Evolutionary conservation across 2,113 vertebrate species (phyloP), one percentile per base, ranked within the genome.

Genomic region (Burhinus bistriatus): DNA sequence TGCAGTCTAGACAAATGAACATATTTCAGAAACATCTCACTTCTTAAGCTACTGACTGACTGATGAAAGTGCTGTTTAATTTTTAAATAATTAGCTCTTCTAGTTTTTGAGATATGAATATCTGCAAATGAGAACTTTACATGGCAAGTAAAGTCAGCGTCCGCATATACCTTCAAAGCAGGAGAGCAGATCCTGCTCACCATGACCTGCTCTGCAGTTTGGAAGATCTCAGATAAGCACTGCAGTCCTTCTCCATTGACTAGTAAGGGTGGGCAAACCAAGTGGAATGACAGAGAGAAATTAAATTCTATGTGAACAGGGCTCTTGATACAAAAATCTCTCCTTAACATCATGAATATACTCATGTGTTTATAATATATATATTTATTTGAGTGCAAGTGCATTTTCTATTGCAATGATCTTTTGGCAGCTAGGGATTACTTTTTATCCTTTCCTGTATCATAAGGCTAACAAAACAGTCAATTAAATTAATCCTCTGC

Each of bases 401-500:
- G 32, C 47, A 66, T 73, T 91, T 94, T 80, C 55, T 66, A 73
- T 83, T 81, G 64, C 38, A 91, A 40, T 75, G 75, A 69, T 94
- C 70, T 79, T 83, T 70, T 77, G 78, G 62, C 42, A 91, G 58
- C 38, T 66, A 36, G 17, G 75, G 87, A 91, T 95, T 96, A 91
- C 26, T 58, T 87, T 93, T 85, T 90, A 94, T 95, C 84, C 78
- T 90, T 94, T 86, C 72, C 79, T 94, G 55, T 90, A 94, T 83
- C 89, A 80, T 90, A 91, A 83, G 66, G 81, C 77, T 95, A 94
- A 96, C 21, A 47, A 97, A 96, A 95, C 38, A 97, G 89, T 96
- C 89, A 83, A 96, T 97, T 96, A 94, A 95, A 92, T 91, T 96
- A 97, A 96, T 96, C 95, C 84, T 91, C 87, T 91, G 82, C 79